phyloP scores from a whole-genome alignment of 2,113 vertebrate species.

The Rhinoptilus africanus region DNA sequence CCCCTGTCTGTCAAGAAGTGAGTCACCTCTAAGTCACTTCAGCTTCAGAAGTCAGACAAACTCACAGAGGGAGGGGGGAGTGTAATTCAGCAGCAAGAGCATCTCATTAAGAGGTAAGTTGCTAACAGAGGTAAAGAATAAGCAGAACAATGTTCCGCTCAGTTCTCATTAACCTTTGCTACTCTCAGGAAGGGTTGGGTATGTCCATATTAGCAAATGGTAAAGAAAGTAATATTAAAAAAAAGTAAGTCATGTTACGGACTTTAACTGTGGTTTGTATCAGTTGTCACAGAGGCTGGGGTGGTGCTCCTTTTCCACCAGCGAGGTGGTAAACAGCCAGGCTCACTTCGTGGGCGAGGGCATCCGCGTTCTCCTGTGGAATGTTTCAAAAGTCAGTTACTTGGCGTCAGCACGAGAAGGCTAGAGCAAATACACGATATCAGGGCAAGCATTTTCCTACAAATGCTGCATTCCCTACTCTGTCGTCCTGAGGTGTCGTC shows the following conservation, averaged over 20 bases:
- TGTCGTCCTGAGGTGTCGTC: background rate
- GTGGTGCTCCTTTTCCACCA: slow-evolving; percentile 86
- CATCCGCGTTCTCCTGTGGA: slow-evolving; percentile 86
- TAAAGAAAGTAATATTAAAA: background rate
- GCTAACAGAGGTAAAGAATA: background rate
- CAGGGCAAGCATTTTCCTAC: background rate
- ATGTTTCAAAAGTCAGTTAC: background rate
- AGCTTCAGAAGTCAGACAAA: background rate
- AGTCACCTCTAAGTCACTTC: background rate
- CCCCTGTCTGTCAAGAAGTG: too few relatives aligned
- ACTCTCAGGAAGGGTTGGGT: background rate
- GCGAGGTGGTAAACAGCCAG: slow-evolving; percentile 85
- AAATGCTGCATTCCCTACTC: background rate
- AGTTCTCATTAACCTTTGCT: background rate
- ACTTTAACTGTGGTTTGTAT: background rate
- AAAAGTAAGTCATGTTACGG: background rate
- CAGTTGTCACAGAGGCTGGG: slow-evolving; percentile 70
- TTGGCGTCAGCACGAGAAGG: background rate
- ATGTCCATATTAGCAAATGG: background rate
- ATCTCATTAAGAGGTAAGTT: background rate
- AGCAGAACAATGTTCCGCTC: background rate
- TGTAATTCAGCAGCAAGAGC: background rate
- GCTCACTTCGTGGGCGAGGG: slow-evolving; percentile 88
- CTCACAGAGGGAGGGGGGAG: background rate
- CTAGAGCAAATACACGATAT: background rate